phyloP scores from a whole-genome alignment of 1,140 invertebrate species.

The Drosophila nebulosa region DNA sequence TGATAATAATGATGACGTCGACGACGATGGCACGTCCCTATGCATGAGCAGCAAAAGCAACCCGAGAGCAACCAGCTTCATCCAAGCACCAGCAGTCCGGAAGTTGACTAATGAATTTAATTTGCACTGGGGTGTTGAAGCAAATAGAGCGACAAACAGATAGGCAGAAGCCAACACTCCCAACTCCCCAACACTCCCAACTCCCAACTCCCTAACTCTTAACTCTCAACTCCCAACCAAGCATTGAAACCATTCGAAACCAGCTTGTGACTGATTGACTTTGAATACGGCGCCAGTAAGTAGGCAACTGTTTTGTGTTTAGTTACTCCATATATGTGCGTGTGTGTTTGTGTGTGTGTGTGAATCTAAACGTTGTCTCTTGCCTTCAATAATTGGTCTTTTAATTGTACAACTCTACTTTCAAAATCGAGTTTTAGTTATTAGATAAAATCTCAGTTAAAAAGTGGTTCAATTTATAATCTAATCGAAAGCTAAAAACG shows the following conservation, averaged over 20 bases:
- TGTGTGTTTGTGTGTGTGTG: neutral
- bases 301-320: slow-evolving; percentile 53
- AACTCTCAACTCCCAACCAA: no score
- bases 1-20: neutral
- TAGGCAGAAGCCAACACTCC: slow-evolving; percentile 9
- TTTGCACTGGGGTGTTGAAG: slow-evolving; percentile 74
- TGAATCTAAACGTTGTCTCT: neutral
- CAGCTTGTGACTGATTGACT: slow-evolving; percentile 24
- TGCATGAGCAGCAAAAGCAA: slow-evolving; percentile 15
- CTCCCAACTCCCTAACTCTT: slow-evolving; percentile 6
- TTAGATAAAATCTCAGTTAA: no score
- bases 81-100: slow-evolving; percentile 44
- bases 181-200: slow-evolving; percentile 3
- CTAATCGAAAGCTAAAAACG: no score
- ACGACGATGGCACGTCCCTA: neutral
- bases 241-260: slow-evolving; percentile 32
- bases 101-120: slow-evolving; percentile 80
- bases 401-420: no score
- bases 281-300: slow-evolving; percentile 34
- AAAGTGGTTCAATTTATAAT: no score
- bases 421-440: no score
- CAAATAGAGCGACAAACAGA: slow-evolving; percentile 69
- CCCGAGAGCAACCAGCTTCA: slow-evolving; percentile 13
- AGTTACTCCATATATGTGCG: neutral
- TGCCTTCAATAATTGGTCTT: no score